Base-by-base conservation (phyloP, 2,888 invertebrate genomes). In the Harpalus rubripes region DNA sequence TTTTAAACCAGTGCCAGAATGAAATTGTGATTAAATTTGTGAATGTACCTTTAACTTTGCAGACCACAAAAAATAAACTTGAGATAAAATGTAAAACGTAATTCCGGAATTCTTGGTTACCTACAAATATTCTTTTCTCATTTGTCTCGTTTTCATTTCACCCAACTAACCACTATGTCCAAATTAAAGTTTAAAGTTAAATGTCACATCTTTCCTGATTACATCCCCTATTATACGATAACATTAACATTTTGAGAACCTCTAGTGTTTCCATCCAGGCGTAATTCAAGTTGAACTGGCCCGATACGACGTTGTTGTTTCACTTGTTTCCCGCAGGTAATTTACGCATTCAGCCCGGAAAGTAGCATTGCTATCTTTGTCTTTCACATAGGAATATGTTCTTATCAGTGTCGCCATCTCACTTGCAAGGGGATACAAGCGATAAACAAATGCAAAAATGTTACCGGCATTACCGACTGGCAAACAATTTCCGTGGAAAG, bases 311-410 rank as follows among this genome's bases (percentile, higher is more conserved):
- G 72, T 15, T 44, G 65, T 39, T 39, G 72, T 74, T 74, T 74
- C 44, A 74, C 72, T 68, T 74, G 72, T 74, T 74, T 74, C 72
- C 72, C 72, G 72, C 72, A 41, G 72, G 41, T 74, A 74, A 74
- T 74, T 74, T 74, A 74, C 44, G 72, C 44, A 74, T 74, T 44
- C 72, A 44, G 44, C 72, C 18, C 72, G 15, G 68, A 44, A 74
- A 41, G 18, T 41, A 44, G 52, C 52, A 74, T 44, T 44, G 1
- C 44, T 16, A 16, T 74, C 22, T 41, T 41, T 16, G 10, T 44
- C 44, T 7, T 44, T 44, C 44, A 68, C 10, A 22, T n/a, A 52
- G 63, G 12, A 22, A 41, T 10, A 74, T 7, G 41, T 8, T 74
- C 72, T 74, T 44, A 74, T 74, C 72, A 74, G 15, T 10, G 72